These are phyloP conservation scores for Guaruba guarouba DNA, from an alignment of 2,113 vertebrate species.

Conservation along the genomic window DNA sequence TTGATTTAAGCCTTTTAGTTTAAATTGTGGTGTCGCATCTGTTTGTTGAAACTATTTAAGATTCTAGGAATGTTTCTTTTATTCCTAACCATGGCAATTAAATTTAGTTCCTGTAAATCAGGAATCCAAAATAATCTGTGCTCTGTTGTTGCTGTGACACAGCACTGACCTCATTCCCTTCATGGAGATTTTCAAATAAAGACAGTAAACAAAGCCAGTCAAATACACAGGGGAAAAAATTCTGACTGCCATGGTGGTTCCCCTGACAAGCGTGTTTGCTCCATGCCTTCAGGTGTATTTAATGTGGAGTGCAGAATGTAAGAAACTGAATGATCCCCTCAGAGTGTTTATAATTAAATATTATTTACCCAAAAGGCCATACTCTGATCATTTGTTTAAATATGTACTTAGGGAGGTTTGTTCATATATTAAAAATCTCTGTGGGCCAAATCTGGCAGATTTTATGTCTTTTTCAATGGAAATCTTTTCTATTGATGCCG, in stretches of 20 bases:
- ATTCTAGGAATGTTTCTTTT: not conserved
- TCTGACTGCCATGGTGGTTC: not conserved
- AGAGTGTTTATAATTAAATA: not conserved
- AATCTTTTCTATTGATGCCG: not conserved
- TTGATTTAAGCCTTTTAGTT: not conserved
- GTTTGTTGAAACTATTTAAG: not conserved
- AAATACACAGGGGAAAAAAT: not conserved
- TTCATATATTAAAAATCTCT: not conserved
- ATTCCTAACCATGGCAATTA: not conserved
- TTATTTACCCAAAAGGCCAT: not conserved
- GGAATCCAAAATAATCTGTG: not conserved
- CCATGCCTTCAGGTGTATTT: not conserved
- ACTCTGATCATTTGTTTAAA: not conserved
- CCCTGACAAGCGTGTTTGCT: not conserved
- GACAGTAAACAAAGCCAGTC: not conserved
- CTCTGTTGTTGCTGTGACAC: not conserved
- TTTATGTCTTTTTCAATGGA: not conserved
- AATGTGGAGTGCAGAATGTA: not conserved
- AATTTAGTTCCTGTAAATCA: not conserved
- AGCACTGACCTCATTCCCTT: not conserved
- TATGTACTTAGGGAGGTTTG: not conserved
- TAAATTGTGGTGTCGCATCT: not conserved
- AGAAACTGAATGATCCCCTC: not conserved
- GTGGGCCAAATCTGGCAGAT: not conserved
- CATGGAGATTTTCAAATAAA: not conserved